Percentiles rank a stretch among this genome's conserved stretches.
These are phyloP conservation scores for Clanis bilineata DNA, from an alignment of 2,888 invertebrate genomes.

Conservation along the genomic window DNA sequence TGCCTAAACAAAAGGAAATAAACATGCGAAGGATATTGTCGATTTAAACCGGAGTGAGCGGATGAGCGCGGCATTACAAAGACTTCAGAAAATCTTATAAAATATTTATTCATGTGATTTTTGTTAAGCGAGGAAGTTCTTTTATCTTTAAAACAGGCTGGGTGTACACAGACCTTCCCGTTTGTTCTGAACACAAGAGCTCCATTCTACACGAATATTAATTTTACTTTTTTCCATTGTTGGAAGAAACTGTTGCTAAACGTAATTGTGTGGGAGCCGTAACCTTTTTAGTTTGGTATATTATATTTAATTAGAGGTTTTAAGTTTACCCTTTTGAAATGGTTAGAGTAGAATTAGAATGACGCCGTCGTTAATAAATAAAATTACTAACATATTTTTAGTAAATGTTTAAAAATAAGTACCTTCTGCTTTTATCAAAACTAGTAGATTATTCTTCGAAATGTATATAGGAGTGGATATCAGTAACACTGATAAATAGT, in stretches of 20 bases:
- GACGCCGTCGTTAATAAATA: too few relatives aligned
- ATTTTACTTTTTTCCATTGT: constrained; percentile 12
- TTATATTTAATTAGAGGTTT: too few relatives aligned
- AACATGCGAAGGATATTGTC: constrained; percentile 1
- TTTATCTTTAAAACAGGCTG: constrained; percentile 11
- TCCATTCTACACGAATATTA: constrained; percentile 8
- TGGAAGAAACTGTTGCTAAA: neutral
- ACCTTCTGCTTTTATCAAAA: too few relatives aligned
- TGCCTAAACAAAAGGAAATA: constrained; percentile 4
- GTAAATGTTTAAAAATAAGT: too few relatives aligned
- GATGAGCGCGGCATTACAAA: constrained; percentile 12
- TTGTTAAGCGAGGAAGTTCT: constrained; percentile 7
- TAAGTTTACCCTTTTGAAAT: too few relatives aligned
- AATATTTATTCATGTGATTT: constrained; percentile 6
- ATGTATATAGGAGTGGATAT: too few relatives aligned
- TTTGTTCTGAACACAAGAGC: neutral
- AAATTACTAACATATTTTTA: too few relatives aligned
- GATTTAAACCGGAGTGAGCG: constrained; percentile 10
- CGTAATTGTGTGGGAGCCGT: neutral
- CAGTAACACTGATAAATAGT: too few relatives aligned
- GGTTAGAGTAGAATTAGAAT: too few relatives aligned
- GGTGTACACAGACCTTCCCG: neutral
- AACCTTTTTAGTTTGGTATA: neutral
- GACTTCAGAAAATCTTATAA: constrained; percentile 1
- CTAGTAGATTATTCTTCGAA: too few relatives aligned